Base-by-base conservation (phyloP, 2,113 vertebrate species). In the Scartelaos histophorus region DNA sequence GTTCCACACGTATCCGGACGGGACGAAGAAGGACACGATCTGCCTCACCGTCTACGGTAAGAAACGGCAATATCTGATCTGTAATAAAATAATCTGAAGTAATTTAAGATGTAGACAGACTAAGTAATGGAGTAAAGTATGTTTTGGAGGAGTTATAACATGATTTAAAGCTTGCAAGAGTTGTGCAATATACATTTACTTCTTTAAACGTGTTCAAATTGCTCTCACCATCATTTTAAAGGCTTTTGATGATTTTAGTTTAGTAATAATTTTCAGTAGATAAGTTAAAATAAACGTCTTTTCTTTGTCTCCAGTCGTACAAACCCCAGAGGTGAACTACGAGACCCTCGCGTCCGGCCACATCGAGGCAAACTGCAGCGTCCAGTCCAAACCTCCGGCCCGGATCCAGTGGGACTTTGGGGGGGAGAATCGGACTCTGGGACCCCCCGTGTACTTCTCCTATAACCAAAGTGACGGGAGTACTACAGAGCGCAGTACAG, bases 11-110 rank as follows among this genome's bases (percentile, higher is more conserved):
- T 93, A 80, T 80, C 93, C 94, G 0, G 87, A 88, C 0, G 93
- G 94, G 21, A 84, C 54, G 45, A 89, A 7, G 67, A 87, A 75
- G 1, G 74, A 70, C 58, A 76, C 62, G 0, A 66, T 87, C 70
- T 94, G 94, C 80, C 89, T 94, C 24, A 86, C 75, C 11, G 90
- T 94, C 0, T 91, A 92, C 19, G 93, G 94, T 94, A 84, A 74
- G 91, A 22, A 38, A 5, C 38, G 5, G 9, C 5, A 38, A 38
- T 43, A 43, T 43, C 10, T 43, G 38, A 43, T 43, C 38, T 43
- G 7, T 43, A 10, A 10, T 10, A 29, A 29, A 29, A 29, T 29
- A 29, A 29, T 29, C n/a, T 35, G 34, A 35, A 35, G 3, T 38
- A 4, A 9, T 1, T 43, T 43, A 9, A 29, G 29, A 29, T 29